These are phyloP conservation scores for Dipodomys stephensi DNA, from an alignment of 2,113 vertebrate species.

Conservation along the genomic window DNA sequence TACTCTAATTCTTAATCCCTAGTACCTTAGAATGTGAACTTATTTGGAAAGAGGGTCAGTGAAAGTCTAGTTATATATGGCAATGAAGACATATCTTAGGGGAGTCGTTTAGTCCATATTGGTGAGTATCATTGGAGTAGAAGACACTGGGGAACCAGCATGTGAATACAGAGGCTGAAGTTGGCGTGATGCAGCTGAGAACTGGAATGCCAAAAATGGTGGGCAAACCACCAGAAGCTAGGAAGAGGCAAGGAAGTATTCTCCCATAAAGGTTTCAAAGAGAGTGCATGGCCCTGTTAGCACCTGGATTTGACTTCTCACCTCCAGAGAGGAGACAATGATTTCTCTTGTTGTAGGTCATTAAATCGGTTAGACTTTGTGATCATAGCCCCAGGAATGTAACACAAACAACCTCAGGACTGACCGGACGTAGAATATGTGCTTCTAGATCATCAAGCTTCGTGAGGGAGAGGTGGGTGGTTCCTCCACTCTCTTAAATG, in stretches of 20 bases:
- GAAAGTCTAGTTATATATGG: not conserved
- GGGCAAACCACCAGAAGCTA: not conserved
- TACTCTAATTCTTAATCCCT: not conserved
- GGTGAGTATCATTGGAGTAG: no score
- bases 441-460: not conserved
- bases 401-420: not conserved
- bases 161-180: not conserved
- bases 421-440: not conserved
- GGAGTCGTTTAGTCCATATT: not conserved
- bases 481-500: not conserved
- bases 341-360: not conserved
- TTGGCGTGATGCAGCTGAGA: not conserved
- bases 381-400: not conserved
- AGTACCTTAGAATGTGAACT: not conserved
- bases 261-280: not conserved
- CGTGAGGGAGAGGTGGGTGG: not conserved
- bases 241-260: not conserved
- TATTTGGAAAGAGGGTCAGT: slow-evolving; percentile 15
- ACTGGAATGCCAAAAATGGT: not conserved
- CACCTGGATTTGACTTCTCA: not conserved
- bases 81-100: not conserved
- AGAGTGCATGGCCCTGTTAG: not conserved
- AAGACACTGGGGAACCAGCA: not conserved
- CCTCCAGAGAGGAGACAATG: not conserved
- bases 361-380: not conserved